Evolutionary conservation across 2,888 invertebrate species (phyloP).

Genomic region (Drosophila niveifrons): DNA sequence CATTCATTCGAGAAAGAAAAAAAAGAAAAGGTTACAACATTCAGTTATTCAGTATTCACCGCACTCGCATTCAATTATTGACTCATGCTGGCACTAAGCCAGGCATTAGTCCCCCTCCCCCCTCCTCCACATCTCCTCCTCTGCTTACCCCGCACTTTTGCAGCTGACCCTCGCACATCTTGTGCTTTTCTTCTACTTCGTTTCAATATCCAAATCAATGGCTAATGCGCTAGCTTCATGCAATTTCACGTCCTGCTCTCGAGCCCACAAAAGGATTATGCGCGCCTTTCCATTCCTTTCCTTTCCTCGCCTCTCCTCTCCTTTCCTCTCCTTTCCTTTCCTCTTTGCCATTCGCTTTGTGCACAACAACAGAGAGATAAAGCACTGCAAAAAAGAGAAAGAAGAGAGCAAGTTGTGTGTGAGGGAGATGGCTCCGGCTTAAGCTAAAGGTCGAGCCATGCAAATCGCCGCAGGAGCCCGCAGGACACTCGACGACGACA

Average conservation of each 20-base stretch:
- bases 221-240: constrained; percentile 77
- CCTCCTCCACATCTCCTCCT: no score
- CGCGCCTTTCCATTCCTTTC: constrained; percentile 42
- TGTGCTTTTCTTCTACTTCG: constrained; percentile 9
- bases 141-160: not conserved
- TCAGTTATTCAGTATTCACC: constrained; percentile 30
- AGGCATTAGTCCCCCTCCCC: constrained; percentile 50
- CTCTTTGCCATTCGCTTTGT: not conserved
- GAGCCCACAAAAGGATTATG: constrained; percentile 65
- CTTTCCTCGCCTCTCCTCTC: constrained; percentile 32
- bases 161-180: not conserved
- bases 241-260: constrained; percentile 70
- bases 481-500: constrained; percentile 56
- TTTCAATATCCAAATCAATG: constrained; percentile 78
- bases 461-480: constrained; percentile 68
- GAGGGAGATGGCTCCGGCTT: constrained; percentile 47
- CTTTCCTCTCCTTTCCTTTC: constrained; percentile 16
- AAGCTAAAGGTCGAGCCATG: constrained; percentile 67
- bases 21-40: constrained; percentile 20
- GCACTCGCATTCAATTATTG: constrained; percentile 77
- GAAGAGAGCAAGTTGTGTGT: not conserved
- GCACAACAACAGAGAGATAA: constrained; percentile 2
- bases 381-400: not conserved
- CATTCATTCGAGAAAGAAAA: not conserved
- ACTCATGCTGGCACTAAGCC: constrained; percentile 82